Evolutionary conservation across 1,140 invertebrate genomes (phyloP).

Genomic region (Rhagoletis zephyria): DNA sequence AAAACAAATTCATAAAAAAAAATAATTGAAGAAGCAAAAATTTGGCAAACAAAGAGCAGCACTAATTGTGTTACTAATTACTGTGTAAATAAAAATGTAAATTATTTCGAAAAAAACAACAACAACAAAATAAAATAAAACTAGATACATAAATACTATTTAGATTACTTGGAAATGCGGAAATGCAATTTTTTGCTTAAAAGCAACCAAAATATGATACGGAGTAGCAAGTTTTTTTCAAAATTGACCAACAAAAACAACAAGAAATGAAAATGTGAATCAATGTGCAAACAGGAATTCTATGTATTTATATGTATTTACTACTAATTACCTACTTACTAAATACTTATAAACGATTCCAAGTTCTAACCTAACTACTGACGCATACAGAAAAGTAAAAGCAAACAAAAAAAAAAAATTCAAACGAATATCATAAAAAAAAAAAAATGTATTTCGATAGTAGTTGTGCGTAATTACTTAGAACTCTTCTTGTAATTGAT

Average conservation of each 20-base stretch:
- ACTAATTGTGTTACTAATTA: constrained; percentile 24
- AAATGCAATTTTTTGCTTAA: constrained; percentile 12
- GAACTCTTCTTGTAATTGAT: not conserved
- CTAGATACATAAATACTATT: not conserved
- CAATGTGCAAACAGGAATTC: constrained; percentile 22
- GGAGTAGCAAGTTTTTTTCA: not conserved
- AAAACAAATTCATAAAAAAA: not conserved
- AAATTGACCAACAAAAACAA: not conserved
- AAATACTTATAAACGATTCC: constrained; percentile 15
- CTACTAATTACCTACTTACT: constrained; percentile 34
- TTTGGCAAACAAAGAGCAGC: not conserved
- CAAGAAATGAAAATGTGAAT: constrained; percentile 17
- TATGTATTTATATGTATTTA: constrained; percentile 41
- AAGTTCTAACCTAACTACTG: constrained; percentile 19
- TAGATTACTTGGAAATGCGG: not conserved
- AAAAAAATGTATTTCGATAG: not conserved
- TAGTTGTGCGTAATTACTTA: constrained; percentile 28
- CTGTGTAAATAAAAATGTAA: constrained; percentile 32
- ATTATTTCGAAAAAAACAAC: not conserved
- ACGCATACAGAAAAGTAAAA: constrained; percentile 1
- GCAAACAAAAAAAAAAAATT: constrained; percentile 9
- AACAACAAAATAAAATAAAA: not conserved
- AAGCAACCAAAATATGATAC: not conserved
- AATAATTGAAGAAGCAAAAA: not conserved
- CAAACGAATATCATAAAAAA: not conserved